Conservation (phyloP, 2,797 vertebrate genomes). For the Pogoniulus pusillus region DNA sequence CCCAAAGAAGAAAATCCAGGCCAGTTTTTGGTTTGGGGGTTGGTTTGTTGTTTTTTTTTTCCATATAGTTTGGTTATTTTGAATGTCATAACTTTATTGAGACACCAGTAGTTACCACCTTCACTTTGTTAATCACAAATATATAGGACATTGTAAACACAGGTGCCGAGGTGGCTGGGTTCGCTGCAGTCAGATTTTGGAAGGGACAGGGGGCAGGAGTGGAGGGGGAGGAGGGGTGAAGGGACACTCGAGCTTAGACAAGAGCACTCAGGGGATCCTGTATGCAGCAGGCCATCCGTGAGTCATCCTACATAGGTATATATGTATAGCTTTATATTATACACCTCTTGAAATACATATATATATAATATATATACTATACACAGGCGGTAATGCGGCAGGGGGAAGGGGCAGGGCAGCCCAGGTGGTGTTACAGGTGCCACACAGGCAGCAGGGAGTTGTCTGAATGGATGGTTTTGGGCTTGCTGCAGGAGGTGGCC, state of each 20-base stretch:
- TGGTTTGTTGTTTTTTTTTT: neutral
- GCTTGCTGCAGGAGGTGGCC: constrained; percentile 16
- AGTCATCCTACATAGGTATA: constrained; percentile 64
- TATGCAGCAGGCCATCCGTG: constrained; percentile 61
- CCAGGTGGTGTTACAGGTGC: constrained; percentile 42
- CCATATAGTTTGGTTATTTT: constrained; percentile 60
- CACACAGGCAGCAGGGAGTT: constrained; percentile 5
- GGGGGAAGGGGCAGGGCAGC: constrained; percentile 41
- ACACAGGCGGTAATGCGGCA: constrained; percentile 76
- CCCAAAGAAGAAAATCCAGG: constrained; percentile 25
- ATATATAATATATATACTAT: constrained; percentile 82
- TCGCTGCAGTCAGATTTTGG: constrained; percentile 31
- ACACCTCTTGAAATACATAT: constrained; percentile 76
- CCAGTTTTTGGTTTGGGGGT: neutral
- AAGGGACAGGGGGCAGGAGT: neutral
- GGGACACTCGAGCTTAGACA: constrained; percentile 47
- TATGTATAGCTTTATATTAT: constrained; percentile 80
- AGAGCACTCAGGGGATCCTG: constrained; percentile 64
- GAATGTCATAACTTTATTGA: constrained; percentile 79
- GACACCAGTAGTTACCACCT: constrained; percentile 82
- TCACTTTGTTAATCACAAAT: constrained; percentile 81
- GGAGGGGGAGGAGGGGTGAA: neutral
- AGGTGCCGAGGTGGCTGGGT: constrained; percentile 64
- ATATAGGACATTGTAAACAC: constrained; percentile 75
- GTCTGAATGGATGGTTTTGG: constrained; percentile 16